A percentile compares a stretch with the other conserved stretches of the same genome.
Evolutionary conservation across 2,113 vertebrate species (phyloP).

Genomic region (Uria lomvia): DNA sequence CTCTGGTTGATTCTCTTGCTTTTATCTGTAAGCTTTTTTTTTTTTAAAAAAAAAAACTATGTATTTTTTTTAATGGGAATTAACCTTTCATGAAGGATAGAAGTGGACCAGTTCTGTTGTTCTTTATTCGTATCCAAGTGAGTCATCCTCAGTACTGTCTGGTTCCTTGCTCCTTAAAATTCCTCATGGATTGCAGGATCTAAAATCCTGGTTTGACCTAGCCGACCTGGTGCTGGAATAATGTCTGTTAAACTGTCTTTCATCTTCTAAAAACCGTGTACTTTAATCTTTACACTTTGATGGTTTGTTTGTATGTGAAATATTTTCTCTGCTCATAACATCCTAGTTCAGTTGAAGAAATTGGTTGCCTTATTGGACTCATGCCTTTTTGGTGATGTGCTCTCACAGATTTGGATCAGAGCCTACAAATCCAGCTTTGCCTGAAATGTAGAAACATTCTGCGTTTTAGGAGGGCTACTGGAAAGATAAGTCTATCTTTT

Average conservation of each 20-base stretch:
- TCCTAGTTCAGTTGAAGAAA: background rate
- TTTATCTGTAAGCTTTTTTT: background rate
- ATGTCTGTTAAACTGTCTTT: conserved; percentile 10
- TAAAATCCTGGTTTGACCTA: background rate
- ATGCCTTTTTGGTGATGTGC: background rate
- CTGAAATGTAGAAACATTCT: background rate
- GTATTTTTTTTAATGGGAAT: background rate
- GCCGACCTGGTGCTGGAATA: background rate
- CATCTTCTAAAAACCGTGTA: background rate
- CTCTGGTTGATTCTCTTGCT: background rate
- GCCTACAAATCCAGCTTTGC: background rate
- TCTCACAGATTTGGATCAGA: background rate
- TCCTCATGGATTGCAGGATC: background rate
- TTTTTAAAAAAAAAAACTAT: background rate
- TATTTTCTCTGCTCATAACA: background rate
- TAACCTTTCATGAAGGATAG: background rate
- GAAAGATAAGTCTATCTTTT: background rate
- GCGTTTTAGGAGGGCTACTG: background rate
- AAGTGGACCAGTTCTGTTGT: background rate
- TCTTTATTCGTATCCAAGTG: background rate
- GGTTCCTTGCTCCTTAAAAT: background rate
- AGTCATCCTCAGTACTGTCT: background rate
- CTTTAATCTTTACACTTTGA: conserved; percentile 37
- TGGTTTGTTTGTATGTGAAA: background rate
- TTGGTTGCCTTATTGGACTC: background rate